These are phyloP conservation scores for Cryptoprocta ferox DNA, from an alignment of 2,797 vertebrate genomes.

Conservation along the genomic window DNA sequence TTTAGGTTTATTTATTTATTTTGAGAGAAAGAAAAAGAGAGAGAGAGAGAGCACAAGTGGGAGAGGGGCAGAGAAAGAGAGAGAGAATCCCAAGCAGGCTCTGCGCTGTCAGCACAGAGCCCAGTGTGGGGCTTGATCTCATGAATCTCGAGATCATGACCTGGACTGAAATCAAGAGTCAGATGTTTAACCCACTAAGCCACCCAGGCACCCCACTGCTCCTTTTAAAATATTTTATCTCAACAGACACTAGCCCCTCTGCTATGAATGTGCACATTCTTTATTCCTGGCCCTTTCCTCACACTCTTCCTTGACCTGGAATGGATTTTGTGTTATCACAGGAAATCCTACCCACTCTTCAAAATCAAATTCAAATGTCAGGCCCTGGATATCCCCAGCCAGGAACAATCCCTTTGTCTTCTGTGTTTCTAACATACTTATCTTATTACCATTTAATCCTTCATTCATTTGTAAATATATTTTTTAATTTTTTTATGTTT, in stretches of 20 bases:
- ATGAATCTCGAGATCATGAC: no score
- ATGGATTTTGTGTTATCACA: background rate
- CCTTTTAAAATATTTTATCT: background rate
- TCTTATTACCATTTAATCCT: conserved; percentile 19
- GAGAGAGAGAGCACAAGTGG: no score
- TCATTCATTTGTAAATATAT: background rate
- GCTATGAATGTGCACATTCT: background rate
- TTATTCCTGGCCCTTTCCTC: background rate
- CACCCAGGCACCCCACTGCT: background rate
- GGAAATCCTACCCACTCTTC: background rate
- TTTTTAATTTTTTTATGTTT: no score
- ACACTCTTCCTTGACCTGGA: background rate
- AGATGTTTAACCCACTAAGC: no score
- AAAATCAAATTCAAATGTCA: conserved; percentile 19
- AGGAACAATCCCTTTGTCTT: background rate
- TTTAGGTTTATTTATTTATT: no score
- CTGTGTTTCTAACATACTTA: background rate
- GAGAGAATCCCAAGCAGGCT: no score
- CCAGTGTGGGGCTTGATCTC: no score
- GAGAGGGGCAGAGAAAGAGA: no score
- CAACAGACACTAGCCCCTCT: background rate
- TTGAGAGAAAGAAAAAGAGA: no score
- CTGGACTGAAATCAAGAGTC: no score
- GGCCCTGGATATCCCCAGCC: background rate
- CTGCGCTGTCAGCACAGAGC: no score